phyloP scores from a whole-genome alignment of 2,888 invertebrate species.

The Beris chalybata region DNA sequence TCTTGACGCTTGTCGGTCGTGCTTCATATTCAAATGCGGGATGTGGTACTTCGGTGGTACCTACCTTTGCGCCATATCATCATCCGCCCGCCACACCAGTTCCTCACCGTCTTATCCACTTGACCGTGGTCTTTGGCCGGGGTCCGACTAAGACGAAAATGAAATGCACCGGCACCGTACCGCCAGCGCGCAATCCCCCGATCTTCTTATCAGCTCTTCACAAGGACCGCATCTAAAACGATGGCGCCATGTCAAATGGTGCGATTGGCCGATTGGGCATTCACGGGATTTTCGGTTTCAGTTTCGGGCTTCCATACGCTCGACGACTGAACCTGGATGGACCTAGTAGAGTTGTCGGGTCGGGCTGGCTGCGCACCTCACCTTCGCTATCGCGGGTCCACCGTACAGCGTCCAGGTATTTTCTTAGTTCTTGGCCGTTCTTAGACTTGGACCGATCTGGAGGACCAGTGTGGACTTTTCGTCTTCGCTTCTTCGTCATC shows the following conservation, averaged over 20 bases:
- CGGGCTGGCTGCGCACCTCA: background rate
- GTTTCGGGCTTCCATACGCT: background rate
- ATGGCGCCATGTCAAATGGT: conserved; percentile 56
- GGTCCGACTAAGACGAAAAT: background rate
- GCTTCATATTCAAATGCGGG: no score
- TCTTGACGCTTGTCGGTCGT: no score
- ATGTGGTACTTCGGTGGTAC: no score
- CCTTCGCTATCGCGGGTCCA: background rate
- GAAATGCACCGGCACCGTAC: conserved; percentile 32
- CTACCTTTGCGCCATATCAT: no score
- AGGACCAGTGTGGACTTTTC: no score
- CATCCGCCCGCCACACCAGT: no score
- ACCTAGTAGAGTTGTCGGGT: background rate
- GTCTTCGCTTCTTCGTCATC: no score
- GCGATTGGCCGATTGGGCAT: conserved; percentile 48
- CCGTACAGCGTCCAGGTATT: background rate
- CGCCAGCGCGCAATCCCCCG: conserved; percentile 32
- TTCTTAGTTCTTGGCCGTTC: background rate
- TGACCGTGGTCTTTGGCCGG: no score
- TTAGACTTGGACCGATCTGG: no score
- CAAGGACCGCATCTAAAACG: conserved; percentile 56
- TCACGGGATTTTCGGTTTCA: conserved; percentile 35
- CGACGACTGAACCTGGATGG: background rate
- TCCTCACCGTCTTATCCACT: no score
- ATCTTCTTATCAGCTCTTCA: conserved; percentile 52